Conservation (phyloP, 2,888 invertebrate species). For the Sisyra terminalis region DNA sequence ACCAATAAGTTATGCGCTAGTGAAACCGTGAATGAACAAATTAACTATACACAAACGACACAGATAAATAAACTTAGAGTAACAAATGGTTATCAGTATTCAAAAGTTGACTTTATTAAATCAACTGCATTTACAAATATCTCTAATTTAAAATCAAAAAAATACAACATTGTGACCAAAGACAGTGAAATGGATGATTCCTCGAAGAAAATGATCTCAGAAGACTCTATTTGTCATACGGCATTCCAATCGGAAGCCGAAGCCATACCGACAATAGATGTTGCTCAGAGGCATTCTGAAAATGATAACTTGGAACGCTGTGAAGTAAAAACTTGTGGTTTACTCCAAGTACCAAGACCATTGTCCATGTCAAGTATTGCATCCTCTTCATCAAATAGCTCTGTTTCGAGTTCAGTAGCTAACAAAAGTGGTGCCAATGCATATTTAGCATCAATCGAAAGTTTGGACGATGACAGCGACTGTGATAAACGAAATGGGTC, state of each 20-base stretch:
- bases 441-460: slow-evolving; percentile 7
- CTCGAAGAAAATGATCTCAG: background rate
- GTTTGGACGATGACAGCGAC: slow-evolving; percentile 7
- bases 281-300: background rate
- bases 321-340: background rate
- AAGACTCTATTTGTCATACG: background rate
- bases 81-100: background rate
- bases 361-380: slow-evolving; percentile 6
- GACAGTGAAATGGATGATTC: background rate
- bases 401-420: background rate
- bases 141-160: background rate
- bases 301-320: background rate
- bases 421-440: slow-evolving; percentile 6
- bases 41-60: background rate
- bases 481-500: too few relatives aligned
- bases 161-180: background rate
- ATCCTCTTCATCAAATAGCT: slow-evolving; percentile 5
- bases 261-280: background rate
- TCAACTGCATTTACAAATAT: background rate
- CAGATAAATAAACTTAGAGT: background rate
- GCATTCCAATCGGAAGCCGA: background rate
- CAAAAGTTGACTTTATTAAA: too few relatives aligned
- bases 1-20: background rate
- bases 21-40: background rate
- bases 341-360: slow-evolving; percentile 7